A percentile compares a stretch with the other conserved stretches of the same genome.
Conservation (phyloP, 2,113 vertebrate species). For the Stegostoma tigrinum region DNA sequence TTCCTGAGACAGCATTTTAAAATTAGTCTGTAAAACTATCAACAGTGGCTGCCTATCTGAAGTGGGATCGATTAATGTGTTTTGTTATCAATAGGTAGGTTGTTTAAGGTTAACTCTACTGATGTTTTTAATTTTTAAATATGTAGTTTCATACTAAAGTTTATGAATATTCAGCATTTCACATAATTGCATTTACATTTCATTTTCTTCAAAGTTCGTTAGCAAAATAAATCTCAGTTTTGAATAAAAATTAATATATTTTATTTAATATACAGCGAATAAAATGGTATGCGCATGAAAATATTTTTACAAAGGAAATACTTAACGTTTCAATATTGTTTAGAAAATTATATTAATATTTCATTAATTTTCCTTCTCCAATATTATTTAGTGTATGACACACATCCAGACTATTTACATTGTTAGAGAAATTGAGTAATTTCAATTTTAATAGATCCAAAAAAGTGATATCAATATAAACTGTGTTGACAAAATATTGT, state of each 20-base stretch:
- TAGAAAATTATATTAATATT: slow-evolving; percentile 23
- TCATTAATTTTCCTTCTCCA: neutral
- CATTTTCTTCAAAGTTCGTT: slow-evolving; percentile 34
- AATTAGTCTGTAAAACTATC: slow-evolving; percentile 46
- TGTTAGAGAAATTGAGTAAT: neutral
- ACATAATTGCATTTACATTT: slow-evolving; percentile 32
- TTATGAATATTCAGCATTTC: slow-evolving; percentile 31
- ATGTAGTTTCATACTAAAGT: neutral
- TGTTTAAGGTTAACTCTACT: neutral
- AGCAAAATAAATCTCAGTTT: neutral
- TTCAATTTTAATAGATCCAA: neutral
- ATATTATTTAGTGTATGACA: neutral
- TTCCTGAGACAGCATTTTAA: slow-evolving; percentile 51
- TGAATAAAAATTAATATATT: neutral
- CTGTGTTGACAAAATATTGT: neutral
- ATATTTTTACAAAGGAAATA: neutral
- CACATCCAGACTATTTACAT: neutral
- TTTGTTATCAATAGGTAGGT: neutral
- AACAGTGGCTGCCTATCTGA: neutral
- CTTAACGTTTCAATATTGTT: neutral
- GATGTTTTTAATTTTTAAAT: neutral
- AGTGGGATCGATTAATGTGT: slow-evolving; percentile 16
- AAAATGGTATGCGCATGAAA: neutral
- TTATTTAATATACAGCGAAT: neutral
- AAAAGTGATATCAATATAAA: neutral